These are phyloP conservation scores for Heliconius hewitsoni DNA, from an alignment of 1,140 invertebrate genomes.

Conservation along the genomic window DNA sequence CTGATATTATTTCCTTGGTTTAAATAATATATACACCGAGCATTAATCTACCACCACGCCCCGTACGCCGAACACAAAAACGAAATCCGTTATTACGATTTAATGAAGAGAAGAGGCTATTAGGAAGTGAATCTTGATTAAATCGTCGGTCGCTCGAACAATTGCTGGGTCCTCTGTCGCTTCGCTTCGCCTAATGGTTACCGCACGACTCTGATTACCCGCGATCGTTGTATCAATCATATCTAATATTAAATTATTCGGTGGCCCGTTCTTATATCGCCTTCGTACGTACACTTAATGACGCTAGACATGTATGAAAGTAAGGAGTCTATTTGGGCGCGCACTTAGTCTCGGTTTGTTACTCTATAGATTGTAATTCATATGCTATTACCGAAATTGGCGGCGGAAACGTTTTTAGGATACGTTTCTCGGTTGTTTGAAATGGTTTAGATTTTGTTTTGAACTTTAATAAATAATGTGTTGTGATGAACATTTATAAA, in stretches of 20 bases:
- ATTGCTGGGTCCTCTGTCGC: slow-evolving; percentile 65
- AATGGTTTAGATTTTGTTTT: not conserved
- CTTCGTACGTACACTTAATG: slow-evolving; percentile 59
- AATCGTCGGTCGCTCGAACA: slow-evolving; percentile 71
- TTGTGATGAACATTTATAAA: not conserved
- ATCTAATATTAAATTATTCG: slow-evolving; percentile 79
- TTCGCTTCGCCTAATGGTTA: slow-evolving; percentile 66
- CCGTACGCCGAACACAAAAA: slow-evolving; percentile 59
- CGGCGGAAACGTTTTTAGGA: slow-evolving; percentile 32
- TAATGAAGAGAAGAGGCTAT: slow-evolving; percentile 77
- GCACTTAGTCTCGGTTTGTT: slow-evolving; percentile 78
- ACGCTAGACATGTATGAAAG: slow-evolving; percentile 48
- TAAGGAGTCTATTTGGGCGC: slow-evolving; percentile 56
- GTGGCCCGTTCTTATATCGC: slow-evolving; percentile 75
- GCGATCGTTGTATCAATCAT: slow-evolving; percentile 80
- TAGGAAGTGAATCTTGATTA: slow-evolving; percentile 75
- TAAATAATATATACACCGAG: slow-evolving; percentile 18
- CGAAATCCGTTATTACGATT: slow-evolving; percentile 74
- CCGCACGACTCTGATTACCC: slow-evolving; percentile 75
- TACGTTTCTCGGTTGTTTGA: slow-evolving; percentile 24
- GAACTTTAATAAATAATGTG: not conserved
- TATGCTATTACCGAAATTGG: slow-evolving; percentile 61
- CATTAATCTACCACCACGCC: slow-evolving; percentile 47
- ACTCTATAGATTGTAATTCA: slow-evolving; percentile 67
- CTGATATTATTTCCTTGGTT: slow-evolving; percentile 21